Evolutionary conservation across 2,797 vertebrate species (phyloP).

Genomic region (Sebastiscus albofasciatus): DNA sequence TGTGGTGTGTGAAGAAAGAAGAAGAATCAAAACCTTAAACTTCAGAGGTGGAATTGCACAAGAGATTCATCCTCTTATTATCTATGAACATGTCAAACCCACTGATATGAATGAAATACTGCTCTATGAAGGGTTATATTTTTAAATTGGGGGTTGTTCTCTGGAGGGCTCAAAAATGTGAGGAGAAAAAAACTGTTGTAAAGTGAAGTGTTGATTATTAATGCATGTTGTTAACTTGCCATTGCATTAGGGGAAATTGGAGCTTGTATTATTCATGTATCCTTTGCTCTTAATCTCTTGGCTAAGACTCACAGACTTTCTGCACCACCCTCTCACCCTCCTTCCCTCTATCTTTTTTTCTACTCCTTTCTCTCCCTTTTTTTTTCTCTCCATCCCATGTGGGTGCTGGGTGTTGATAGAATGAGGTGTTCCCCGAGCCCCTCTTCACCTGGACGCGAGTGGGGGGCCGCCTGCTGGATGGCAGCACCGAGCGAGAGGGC

Average conservation of each 20-base stretch:
- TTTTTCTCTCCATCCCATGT: constrained; percentile 4
- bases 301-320: constrained; percentile 41
- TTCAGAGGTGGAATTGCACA: constrained; percentile 2
- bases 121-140: constrained; percentile 21
- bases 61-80: constrained; percentile 15
- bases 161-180: constrained; percentile 29
- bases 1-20: neutral
- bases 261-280: constrained; percentile 75
- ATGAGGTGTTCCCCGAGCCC: constrained; percentile 97
- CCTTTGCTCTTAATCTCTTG: constrained; percentile 68
- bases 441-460: constrained; percentile 97
- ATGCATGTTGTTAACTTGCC: constrained; percentile 78
- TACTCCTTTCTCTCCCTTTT: neutral
- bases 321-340: constrained; percentile 22
- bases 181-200: constrained; percentile 50
- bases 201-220: constrained; percentile 76
- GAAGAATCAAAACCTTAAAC: neutral
- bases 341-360: neutral
- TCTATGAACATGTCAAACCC: constrained; percentile 27
- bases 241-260: constrained; percentile 65
- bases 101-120: constrained; percentile 22
- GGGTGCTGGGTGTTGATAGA: constrained; percentile 77
- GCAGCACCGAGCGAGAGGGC: constrained; percentile 89
- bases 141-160: constrained; percentile 38
- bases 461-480: constrained; percentile 92